Conservation (phyloP, 2,888 invertebrate species). For the Ferdinandea cuprea region DNA sequence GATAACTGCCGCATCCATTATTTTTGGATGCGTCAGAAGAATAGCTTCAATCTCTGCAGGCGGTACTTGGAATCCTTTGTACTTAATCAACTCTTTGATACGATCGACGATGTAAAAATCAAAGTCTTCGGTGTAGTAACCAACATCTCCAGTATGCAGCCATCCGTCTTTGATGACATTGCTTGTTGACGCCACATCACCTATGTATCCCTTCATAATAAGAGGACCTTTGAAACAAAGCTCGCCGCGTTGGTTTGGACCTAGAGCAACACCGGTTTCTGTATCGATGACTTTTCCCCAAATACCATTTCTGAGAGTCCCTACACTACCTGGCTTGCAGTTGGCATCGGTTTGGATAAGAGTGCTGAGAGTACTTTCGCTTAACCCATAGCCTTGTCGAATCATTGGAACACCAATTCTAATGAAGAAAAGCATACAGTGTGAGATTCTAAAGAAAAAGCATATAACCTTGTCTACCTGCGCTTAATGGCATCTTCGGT, state of each 20-base stretch:
- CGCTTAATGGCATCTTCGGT: slow-evolving; percentile 85
- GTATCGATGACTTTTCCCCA: slow-evolving; percentile 87
- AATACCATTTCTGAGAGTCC: slow-evolving; percentile 87
- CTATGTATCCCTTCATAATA: slow-evolving; percentile 93
- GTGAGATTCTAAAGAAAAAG: background rate
- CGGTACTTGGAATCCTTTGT: slow-evolving; percentile 93
- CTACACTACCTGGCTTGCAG: slow-evolving; percentile 87
- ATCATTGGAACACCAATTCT: slow-evolving; percentile 84
- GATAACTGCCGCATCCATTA: slow-evolving; percentile 92
- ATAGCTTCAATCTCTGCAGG: slow-evolving; percentile 94
- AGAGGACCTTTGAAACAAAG: slow-evolving; percentile 92
- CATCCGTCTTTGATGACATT: slow-evolving; percentile 90
- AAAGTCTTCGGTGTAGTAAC: slow-evolving; percentile 87
- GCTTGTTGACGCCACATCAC: slow-evolving; percentile 87
- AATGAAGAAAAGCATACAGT: background rate
- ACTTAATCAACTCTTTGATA: slow-evolving; percentile 95
- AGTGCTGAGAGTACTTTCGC: slow-evolving; percentile 88
- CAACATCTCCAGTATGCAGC: slow-evolving; percentile 83
- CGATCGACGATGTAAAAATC: slow-evolving; percentile 93
- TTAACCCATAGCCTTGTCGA: slow-evolving; percentile 91
- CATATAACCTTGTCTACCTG: slow-evolving; percentile 65
- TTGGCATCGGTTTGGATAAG: slow-evolving; percentile 81
- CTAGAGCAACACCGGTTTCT: slow-evolving; percentile 86
- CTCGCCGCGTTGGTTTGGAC: slow-evolving; percentile 90
- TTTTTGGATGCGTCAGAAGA: slow-evolving; percentile 87